A percentile compares a stretch with the other conserved stretches of the same genome.
Conservation (phyloP, 2,888 invertebrate species). For the Caenorhabditis angaria region DNA sequence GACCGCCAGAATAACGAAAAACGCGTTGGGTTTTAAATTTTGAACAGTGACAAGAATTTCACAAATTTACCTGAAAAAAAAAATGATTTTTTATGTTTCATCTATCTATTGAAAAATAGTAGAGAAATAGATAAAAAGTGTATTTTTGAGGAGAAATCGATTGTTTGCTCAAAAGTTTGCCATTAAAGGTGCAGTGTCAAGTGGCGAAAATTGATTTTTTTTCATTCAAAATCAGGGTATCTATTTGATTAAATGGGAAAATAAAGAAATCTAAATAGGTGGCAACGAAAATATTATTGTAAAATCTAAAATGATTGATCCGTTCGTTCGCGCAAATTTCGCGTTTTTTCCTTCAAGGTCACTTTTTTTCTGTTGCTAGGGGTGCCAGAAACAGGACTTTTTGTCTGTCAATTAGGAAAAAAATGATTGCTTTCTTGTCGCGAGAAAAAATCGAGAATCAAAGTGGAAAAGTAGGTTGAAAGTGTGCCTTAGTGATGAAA, state of each 20-base stretch:
- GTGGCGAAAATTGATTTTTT: no score
- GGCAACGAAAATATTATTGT: background rate
- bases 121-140: background rate
- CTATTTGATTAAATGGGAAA: no score
- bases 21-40: background rate
- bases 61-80: background rate
- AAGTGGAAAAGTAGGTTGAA: no score
- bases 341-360: conserved; percentile 2
- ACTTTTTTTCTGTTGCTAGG: background rate
- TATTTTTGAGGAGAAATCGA: background rate
- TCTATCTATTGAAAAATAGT: background rate
- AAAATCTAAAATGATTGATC: conserved; percentile 1
- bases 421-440: no score
- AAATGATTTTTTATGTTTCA: background rate
- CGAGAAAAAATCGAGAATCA: no score
- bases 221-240: no score
- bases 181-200: no score
- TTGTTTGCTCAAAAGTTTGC: no score
- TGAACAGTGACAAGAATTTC: background rate
- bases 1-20: background rate
- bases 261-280: no score
- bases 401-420: no score
- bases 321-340: background rate
- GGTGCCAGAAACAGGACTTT: conserved; percentile 1
- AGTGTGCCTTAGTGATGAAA: no score